Base-by-base conservation (phyloP, 2,113 vertebrate species). In the Asarcornis scutulata region DNA sequence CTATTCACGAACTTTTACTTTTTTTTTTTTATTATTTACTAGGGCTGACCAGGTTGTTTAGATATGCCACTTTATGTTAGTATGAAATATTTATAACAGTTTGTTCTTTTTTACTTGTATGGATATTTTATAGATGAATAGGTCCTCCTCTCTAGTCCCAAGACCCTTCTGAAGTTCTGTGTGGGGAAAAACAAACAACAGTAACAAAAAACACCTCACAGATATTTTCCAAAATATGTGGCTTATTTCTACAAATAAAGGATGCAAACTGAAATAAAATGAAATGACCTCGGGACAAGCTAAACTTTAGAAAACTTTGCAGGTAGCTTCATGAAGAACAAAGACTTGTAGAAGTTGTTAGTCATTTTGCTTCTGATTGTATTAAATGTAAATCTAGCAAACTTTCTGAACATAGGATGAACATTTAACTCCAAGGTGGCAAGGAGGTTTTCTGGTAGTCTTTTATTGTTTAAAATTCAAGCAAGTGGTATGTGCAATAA, bases 151-250 rank as follows among this genome's bases (percentile, higher is more conserved):
- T 69, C 68, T 17, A 59, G 8, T 23, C 20, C 9, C 2, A 20
- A 2, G 32, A 12, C 13, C 14, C 7, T 86, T 67, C 0, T 0
- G 26, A 81, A 81, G 60, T 31, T 62, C 1, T 44, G 4, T 12
- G 1, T 6, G 8, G 1, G 6, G 6, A 14, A 68, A 62, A 3
- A 26, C 26, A 40, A 62, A 32, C 0, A 36, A 40, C 16, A 13
- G 4, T 2, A 48, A 48, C 20, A 32, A 25, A 56, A 56, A 9
- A 4, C 27, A 21, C 23, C 10, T 25, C 15, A 15, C 16, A 13
- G 9, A 2, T 13, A 16, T 31, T 77, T 66, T 53, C 17, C 27
- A 71, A 67, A 82, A 27, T 20, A 25, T 2, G 4, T 46, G 2
- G 3, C 58, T 67, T 77, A 32, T 58, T 91, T 91, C 21, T 81